Evolutionary conservation across 2,797 vertebrate genomes (phyloP).

Genomic region (Micrastur ruficollis): DNA sequence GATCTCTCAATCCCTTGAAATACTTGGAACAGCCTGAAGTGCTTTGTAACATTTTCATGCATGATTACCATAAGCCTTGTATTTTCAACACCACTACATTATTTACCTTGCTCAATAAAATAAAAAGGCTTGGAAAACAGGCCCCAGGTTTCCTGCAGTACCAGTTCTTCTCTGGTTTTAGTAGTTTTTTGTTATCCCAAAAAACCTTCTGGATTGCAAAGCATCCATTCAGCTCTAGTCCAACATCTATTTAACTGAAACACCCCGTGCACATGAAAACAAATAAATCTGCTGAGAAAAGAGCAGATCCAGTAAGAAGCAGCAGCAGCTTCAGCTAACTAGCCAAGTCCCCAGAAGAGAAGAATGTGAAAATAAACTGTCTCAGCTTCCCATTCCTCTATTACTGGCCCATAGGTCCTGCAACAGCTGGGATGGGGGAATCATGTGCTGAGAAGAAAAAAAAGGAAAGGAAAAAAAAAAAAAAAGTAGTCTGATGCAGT

Average conservation of each 20-base stretch:
- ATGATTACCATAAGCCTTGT: background rate
- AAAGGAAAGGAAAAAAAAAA: background rate
- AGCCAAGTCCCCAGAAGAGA: background rate
- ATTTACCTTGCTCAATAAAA: slow-evolving; percentile 68
- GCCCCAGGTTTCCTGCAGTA: slow-evolving; percentile 40
- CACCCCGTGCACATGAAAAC: background rate
- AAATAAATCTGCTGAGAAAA: background rate
- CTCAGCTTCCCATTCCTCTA: slow-evolving; percentile 40
- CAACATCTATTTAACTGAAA: background rate
- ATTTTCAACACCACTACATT: background rate
- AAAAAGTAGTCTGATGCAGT: background rate
- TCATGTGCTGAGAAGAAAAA: background rate
- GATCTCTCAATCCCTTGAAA: background rate
- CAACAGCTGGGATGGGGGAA: background rate
- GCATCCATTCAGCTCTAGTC: slow-evolving; percentile 41
- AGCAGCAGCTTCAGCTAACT: slow-evolving; percentile 22
- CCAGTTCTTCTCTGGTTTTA: slow-evolving; percentile 40
- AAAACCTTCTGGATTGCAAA: background rate
- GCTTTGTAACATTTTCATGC: background rate
- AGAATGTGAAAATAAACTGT: slow-evolving; percentile 11
- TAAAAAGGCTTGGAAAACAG: slow-evolving; percentile 32
- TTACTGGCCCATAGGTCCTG: slow-evolving; percentile 10
- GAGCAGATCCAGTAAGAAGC: slow-evolving; percentile 34
- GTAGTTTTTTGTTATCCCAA: background rate
- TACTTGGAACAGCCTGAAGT: background rate